Percentiles rank a stretch among this genome's conserved stretches.
These are phyloP conservation scores for Scyliorhinus canicula DNA, from an alignment of 2,797 vertebrate genomes.

Conservation along the genomic window DNA sequence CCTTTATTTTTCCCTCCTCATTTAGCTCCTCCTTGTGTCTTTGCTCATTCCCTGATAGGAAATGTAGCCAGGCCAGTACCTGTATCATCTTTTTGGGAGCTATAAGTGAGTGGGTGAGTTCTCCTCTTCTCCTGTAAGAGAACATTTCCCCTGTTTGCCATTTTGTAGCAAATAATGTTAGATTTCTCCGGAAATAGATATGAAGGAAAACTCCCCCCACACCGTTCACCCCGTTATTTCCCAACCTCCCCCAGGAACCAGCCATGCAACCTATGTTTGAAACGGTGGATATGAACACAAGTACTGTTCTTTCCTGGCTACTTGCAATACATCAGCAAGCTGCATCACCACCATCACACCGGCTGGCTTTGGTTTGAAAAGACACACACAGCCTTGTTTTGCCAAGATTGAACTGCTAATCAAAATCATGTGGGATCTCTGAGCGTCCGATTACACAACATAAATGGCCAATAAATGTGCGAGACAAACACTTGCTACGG, in stretches of 20 bases:
- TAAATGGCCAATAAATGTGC: constrained; percentile 8
- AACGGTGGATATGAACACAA: neutral
- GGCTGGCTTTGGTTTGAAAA: neutral
- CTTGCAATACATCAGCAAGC: neutral
- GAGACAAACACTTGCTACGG: constrained; percentile 20
- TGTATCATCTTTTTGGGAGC: neutral
- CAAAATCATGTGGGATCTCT: constrained; percentile 14
- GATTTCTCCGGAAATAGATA: neutral
- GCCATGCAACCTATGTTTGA: neutral
- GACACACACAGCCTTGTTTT: neutral
- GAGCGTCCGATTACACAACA: neutral
- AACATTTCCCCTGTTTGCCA: no score
- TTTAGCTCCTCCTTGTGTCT: neutral
- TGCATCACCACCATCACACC: neutral
- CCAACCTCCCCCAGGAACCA: neutral
- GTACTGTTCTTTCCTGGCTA: neutral
- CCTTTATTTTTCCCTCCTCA: neutral
- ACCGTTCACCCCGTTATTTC: no score
- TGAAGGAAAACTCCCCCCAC: neutral
- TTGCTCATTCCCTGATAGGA: neutral
- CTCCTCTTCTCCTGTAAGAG: neutral
- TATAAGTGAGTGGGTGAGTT: neutral
- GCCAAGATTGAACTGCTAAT: constrained; percentile 14
- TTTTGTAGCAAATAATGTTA: neutral
- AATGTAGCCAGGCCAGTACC: neutral